Base-by-base conservation (phyloP, 2,888 invertebrate genomes). In the Nycteola revayana region DNA sequence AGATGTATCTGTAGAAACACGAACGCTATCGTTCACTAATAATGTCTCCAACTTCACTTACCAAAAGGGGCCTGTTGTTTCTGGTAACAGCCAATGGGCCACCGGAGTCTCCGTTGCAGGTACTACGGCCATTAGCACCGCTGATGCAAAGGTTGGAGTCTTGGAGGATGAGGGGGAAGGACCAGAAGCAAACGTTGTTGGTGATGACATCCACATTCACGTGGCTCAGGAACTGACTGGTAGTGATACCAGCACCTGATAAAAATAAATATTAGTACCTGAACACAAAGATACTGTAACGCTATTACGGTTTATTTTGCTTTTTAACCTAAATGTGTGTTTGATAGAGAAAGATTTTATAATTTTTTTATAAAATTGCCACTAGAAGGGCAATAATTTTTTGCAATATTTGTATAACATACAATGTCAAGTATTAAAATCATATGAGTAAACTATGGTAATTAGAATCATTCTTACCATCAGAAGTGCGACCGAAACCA, bases 81-180 rank as follows among this genome's bases (percentile, higher is more conserved):
- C 60, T 52, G 20, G n/a, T 32, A 6, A 63, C 33, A n/a, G 45
- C 49, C 1, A 75, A 60, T 1, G 75, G 74, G 11, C 75, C 74
- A n/a, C 75, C 75, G 4, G 75, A 75, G 42, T 74, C 74, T 1
- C 75, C 67, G 0, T 23, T 5, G 53, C 75, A 76, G 9, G 64
- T 60, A 26, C 69, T 56, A 7, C 34, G 35, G 4, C 59, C 60
- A 1, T 46, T 49, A 3, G 32, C 36, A 0, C 71, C 72, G 42
- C 62, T 67, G 14, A 50, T 64, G 38, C 75, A 75, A 26, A 75
- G 43, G 42, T 68, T 70, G 7, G 56, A 55, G 2, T 28, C 3
- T 2, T 54, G 60, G 1, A 74, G 5, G 14, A 54, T 32, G 0
- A 41, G 1, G 1, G 60, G 60, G 51, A 55, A 65, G 7, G 38